A percentile compares a stretch with the other conserved stretches of the same genome.
These are phyloP conservation scores for Triplophysa bombifrons DNA, from an alignment of 2,797 vertebrate species.

Conservation along the genomic window DNA sequence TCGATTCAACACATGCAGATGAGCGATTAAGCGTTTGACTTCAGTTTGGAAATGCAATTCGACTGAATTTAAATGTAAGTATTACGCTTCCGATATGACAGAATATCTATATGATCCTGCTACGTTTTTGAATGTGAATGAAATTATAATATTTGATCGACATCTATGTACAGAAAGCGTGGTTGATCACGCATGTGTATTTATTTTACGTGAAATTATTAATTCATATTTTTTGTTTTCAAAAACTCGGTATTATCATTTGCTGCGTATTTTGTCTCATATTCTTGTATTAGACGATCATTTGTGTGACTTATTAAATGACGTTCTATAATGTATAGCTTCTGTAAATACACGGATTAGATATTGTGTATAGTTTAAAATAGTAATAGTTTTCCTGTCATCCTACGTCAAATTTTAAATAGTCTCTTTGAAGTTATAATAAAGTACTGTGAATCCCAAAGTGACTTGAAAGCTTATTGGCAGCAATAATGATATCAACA, in stretches of 20 bases:
- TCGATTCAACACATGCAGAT: slow-evolving; percentile 37
- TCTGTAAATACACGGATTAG: background rate
- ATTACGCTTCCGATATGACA: background rate
- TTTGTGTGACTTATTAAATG: background rate
- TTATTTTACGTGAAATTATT: background rate
- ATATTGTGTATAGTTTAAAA: background rate
- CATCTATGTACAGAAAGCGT: background rate
- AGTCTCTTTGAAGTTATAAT: background rate
- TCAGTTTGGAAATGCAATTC: slow-evolving; percentile 49
- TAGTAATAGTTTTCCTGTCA: background rate
- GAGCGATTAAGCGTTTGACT: slow-evolving; percentile 40
- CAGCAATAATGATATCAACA: background rate
- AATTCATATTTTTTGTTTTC: background rate
- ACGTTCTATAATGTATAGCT: background rate
- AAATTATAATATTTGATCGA: background rate
- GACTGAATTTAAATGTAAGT: slow-evolving; percentile 56
- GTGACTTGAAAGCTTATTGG: background rate
- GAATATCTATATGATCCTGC: no score
- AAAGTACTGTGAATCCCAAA: slow-evolving; percentile 15
- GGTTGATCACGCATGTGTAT: background rate
- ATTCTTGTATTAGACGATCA: background rate
- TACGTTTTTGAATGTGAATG: background rate
- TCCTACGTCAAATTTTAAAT: background rate
- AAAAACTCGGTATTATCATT: no score
- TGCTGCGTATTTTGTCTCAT: background rate